These are phyloP conservation scores for Nematopogon swammerdamellus DNA, from an alignment of 2,888 invertebrate genomes.

Conservation along the genomic window DNA sequence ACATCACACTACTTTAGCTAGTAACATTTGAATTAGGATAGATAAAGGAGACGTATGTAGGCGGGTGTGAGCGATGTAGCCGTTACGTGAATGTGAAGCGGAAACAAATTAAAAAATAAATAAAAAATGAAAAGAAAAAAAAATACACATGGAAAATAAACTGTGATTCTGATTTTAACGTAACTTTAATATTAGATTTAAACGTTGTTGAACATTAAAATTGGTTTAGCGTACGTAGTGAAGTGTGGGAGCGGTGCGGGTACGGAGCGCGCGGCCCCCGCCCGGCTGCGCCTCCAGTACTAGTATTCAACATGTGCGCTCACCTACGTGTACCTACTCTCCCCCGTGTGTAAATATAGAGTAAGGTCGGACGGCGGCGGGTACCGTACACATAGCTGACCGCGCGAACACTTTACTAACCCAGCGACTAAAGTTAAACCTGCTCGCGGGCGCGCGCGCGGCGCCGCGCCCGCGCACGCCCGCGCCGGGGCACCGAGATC, in stretches of 20 bases:
- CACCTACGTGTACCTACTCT: neutral
- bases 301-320: neutral
- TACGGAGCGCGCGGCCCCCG: neutral
- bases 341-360: neutral
- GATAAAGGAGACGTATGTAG: neutral
- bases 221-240: constrained; percentile 31
- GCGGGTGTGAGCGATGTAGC: neutral
- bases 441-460: neutral
- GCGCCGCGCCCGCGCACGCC: no score
- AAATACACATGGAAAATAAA: constrained; percentile 53
- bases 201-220: neutral
- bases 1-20: neutral
- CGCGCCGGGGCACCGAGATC: constrained; percentile 1
- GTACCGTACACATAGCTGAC: neutral
- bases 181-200: constrained; percentile 24
- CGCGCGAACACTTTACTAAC: neutral
- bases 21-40: neutral
- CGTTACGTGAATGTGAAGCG: constrained; percentile 13
- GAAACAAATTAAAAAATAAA: constrained; percentile 20
- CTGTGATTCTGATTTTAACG: constrained; percentile 56
- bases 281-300: neutral
- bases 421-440: constrained; percentile 4
- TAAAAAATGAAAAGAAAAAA: constrained; percentile 33
- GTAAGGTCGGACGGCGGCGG: neutral
- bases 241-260: constrained; percentile 17